phyloP scores from a whole-genome alignment of 2,113 vertebrate species.

The Syngnathus floridae region DNA sequence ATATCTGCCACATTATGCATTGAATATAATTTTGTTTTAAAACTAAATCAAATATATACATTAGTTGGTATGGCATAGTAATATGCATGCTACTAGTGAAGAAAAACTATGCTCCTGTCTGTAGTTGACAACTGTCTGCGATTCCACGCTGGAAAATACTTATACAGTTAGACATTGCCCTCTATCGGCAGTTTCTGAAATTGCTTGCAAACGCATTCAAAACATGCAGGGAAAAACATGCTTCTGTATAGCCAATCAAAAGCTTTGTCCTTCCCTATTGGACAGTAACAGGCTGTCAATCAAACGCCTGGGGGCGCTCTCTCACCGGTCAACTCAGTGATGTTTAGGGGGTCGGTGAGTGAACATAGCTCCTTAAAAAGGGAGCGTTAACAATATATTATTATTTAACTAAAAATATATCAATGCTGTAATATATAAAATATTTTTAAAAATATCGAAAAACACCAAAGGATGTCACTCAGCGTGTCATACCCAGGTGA shows the following conservation, averaged over 20 bases:
- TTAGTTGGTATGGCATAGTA: no score
- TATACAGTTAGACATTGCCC: conserved; percentile 23
- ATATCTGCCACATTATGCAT: no score
- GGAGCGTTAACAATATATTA: background rate
- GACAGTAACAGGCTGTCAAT: conserved; percentile 51
- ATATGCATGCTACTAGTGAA: no score
- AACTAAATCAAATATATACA: no score
- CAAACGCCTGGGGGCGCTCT: conserved; percentile 29
- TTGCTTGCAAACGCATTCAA: background rate
- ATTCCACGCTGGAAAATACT: no score
- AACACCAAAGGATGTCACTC: background rate
- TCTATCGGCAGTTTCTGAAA: conserved; percentile 29
- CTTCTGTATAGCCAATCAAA: conserved; percentile 43
- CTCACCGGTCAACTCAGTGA: conserved; percentile 20
- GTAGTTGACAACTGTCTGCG: background rate
- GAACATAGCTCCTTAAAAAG: conserved; percentile 8
- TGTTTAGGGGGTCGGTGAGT: conserved; percentile 9
- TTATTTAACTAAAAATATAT: background rate
- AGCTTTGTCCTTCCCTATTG: conserved; percentile 46
- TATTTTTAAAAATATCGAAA: background rate
- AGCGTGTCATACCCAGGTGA: conserved; percentile 35
- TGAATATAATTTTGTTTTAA: no score
- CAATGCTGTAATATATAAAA: background rate
- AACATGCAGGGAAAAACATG: background rate
- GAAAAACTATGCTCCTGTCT: no score